Base-by-base conservation (phyloP, 2,113 vertebrate genomes). In the Myotis yumanensis region DNA sequence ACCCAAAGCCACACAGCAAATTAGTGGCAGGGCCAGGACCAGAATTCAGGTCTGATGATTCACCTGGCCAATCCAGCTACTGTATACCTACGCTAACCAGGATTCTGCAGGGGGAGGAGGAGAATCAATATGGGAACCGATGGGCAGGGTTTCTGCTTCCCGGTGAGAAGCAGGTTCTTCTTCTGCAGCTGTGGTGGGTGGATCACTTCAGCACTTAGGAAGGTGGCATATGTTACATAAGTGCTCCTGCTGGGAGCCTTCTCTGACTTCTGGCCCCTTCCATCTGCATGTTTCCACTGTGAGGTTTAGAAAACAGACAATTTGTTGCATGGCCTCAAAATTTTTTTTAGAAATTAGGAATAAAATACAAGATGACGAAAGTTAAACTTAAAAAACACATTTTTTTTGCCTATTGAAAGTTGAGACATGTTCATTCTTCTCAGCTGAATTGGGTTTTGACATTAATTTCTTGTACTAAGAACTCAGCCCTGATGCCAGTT, bases 281-380 rank as follows among this genome's bases (percentile, higher is more conserved):
- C 69, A 54, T 66, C 92, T 96, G 89, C 82, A 96, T 0, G 81
- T 92, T 95, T 93, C 73, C 92, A 73, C 32, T 20, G 40, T 52
- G 71, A 40, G 46, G 52, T 71, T 93, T 86, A 93, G 85, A 80
- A 76, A 91, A 80, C 51, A 8, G 30, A 51, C 8, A 54, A 7
- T 91, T 96, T 40, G 72, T 88, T 85, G 48, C 59, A 82, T 86
- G 69, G 69, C 30, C 25, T 95, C 57, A 83, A 86, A 77, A 48
- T 20, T 62, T 3, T 40, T 86, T 93, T 87, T 82, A 80, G 5
- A 16, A 86, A 40, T 95, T 92, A 81, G 37, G 28, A 89, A 87
- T 89, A 95, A 93, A 94, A 96, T 72, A 46, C 23, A 88, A 91
- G 72, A 28, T 75, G 22, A 90, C 68, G 11, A 72, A 93, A 51